Conservation (phyloP, 2,797 vertebrate genomes). For the Anabacerthia variegaticeps region DNA sequence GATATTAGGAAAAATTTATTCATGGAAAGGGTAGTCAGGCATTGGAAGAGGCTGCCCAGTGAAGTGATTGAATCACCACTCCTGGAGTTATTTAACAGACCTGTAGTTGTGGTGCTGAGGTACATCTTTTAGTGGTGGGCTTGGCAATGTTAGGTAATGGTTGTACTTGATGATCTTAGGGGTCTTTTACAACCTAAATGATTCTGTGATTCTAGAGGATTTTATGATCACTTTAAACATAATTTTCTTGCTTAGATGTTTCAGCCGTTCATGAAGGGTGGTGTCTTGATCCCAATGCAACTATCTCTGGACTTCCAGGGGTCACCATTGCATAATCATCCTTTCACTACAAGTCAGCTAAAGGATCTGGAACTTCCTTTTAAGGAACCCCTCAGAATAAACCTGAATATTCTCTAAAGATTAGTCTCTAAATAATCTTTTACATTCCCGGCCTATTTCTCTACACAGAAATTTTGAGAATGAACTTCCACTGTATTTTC, state of each 20-base stretch:
- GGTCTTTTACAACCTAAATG: not conserved
- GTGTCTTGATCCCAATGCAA: not conserved
- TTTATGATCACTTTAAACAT: not conserved
- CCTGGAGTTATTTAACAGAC: not conserved
- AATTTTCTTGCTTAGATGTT: not conserved
- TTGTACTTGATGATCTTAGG: not conserved
- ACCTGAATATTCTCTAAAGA: not conserved
- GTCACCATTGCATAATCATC: not conserved
- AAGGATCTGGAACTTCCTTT: not conserved
- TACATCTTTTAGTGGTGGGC: too few relatives aligned
- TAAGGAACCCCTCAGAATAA: not conserved
- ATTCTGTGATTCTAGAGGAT: not conserved
- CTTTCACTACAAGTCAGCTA: not conserved
- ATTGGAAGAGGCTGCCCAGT: rapidly evolving
- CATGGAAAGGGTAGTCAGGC: not conserved
- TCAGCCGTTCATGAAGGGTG: rapidly evolving
- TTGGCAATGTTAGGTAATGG: not conserved
- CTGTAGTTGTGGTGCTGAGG: not conserved
- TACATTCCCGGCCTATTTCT: not conserved
- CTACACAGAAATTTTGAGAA: not conserved
- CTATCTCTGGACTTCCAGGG: not conserved
- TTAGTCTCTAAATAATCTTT: not conserved
- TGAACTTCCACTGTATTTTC: not conserved
- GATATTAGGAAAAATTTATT: not conserved
- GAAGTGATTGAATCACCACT: not conserved